Conservation (phyloP, 2,113 vertebrate species). For the Marmota monax region DNA sequence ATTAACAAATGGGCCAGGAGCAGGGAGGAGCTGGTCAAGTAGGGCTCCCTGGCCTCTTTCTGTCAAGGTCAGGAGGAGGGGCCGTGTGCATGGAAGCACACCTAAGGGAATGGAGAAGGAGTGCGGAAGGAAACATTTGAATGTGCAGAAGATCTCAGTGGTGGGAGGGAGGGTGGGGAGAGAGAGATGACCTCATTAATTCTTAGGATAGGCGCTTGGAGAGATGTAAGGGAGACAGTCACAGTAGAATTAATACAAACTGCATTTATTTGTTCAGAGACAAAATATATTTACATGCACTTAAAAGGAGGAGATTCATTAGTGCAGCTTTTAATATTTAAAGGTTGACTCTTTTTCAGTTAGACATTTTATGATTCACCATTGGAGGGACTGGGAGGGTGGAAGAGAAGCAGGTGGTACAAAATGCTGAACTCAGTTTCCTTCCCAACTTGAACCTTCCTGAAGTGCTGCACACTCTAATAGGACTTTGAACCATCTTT, state of each 20-base stretch:
- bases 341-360: neutral
- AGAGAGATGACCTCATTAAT: fast-evolving
- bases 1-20: fast-evolving
- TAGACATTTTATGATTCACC: neutral
- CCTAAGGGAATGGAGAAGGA: neutral
- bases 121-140: neutral
- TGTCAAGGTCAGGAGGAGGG: too few species aligned
- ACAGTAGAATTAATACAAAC: neutral
- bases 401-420: neutral
- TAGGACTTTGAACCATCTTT: constrained; percentile 70
- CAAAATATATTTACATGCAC: neutral
- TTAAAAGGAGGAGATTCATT: neutral
- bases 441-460: constrained; percentile 1
- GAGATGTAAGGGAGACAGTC: neutral
- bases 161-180: fast-evolving
- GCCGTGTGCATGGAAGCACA: too few species aligned
- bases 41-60: too few species aligned
- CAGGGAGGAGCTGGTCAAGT: neutral
- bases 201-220: neutral
- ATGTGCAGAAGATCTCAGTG: too few species aligned
- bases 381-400: neutral
- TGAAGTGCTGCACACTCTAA: constrained; percentile 57
- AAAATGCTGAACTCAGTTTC: constrained; percentile 58
- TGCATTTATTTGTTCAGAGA: neutral
- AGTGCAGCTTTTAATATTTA: neutral